phyloP scores from a whole-genome alignment of 2,113 vertebrate species.

The Paralichthys olivaceus region DNA sequence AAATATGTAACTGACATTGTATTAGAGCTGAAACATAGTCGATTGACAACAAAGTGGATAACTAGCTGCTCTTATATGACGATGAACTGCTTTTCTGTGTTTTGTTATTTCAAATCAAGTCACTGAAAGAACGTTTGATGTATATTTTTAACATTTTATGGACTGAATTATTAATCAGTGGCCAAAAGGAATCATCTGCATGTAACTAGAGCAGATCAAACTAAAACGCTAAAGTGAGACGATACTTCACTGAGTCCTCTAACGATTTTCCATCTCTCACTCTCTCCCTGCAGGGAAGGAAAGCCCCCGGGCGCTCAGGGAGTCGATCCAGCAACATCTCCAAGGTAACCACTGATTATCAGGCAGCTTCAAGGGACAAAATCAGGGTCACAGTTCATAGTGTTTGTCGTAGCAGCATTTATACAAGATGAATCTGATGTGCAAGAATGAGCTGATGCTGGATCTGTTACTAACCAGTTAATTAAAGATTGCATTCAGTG shows the following conservation, averaged over 20 bases:
- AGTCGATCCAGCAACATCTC: constrained; percentile 96
- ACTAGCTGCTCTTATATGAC: background rate
- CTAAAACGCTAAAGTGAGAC: background rate
- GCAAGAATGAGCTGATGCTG: background rate
- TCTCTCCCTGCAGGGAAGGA: constrained; percentile 87
- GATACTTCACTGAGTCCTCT: background rate
- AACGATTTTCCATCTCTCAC: constrained; percentile 40
- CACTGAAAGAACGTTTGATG: background rate
- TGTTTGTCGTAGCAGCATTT: background rate
- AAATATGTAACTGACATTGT: background rate
- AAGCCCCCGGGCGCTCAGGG: constrained; percentile 88
- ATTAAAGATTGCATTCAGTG: too few species aligned
- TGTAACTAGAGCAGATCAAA: background rate
- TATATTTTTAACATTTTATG: background rate
- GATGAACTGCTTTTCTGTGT: background rate
- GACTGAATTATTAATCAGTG: background rate
- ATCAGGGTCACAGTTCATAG: constrained; percentile 23
- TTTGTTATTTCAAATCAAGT: background rate
- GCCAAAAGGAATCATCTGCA: background rate
- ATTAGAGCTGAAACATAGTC: background rate
- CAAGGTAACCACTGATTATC: constrained; percentile 83
- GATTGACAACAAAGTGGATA: background rate
- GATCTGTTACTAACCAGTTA: background rate
- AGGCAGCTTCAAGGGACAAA: constrained; percentile 7
- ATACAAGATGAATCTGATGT: constrained; percentile 17